Conservation (phyloP, 2,797 vertebrate genomes). For the Gymnothorax javanicus region DNA sequence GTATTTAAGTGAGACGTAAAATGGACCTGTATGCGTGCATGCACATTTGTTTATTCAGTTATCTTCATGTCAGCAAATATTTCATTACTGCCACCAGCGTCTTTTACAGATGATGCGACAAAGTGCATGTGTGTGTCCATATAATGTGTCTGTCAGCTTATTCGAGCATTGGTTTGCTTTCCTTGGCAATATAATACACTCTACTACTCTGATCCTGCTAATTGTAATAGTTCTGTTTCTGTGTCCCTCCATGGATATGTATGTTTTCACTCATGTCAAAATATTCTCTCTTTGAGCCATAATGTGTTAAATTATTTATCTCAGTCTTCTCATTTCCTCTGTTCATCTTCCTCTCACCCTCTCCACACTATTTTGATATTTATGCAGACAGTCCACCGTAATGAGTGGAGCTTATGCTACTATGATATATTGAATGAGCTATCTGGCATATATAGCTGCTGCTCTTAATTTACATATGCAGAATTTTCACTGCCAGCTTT, state of each 20-base stretch:
- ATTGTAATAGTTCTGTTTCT: not conserved
- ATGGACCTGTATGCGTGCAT: not conserved
- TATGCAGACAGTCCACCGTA: conserved; percentile 3
- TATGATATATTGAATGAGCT: not conserved
- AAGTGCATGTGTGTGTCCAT: not conserved
- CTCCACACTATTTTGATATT: conserved; percentile 23
- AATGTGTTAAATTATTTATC: conserved; percentile 33
- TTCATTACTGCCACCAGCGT: conserved; percentile 3
- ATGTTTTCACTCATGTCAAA: not conserved
- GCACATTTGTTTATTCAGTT: not conserved
- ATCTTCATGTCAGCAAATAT: not conserved
- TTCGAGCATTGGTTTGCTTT: conserved; percentile 32
- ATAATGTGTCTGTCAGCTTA: conserved; percentile 19
- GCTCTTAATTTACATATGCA: not conserved
- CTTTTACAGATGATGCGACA: conserved; percentile 27
- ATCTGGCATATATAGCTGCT: not conserved
- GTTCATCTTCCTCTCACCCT: conserved; percentile 39
- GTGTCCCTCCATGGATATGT: conserved; percentile 12
- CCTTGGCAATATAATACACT: conserved; percentile 4
- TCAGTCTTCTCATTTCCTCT: conserved; percentile 23
- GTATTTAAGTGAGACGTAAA: not conserved
- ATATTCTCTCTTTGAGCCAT: conserved; percentile 23
- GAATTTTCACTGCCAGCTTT: not conserved
- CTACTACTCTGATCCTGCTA: not conserved
- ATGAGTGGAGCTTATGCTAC: not conserved